Evolutionary conservation across 1,140 invertebrate species (phyloP).

Genomic region (Trachymyrmex cornetzi): DNA sequence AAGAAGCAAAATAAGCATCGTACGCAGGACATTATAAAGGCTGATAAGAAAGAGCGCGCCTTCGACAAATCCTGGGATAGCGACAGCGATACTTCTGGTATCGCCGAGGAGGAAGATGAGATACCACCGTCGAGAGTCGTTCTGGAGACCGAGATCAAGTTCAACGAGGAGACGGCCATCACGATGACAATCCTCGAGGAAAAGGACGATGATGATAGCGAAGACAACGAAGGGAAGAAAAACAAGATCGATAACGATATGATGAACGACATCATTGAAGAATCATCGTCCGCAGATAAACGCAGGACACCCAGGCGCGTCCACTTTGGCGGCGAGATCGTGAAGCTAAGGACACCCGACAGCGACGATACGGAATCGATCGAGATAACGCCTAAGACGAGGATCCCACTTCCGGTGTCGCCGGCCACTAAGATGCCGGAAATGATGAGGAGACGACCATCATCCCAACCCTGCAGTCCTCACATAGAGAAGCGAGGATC

Average conservation of each 20-base stretch:
- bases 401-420: conserved; percentile 84
- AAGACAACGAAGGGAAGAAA: conserved; percentile 85
- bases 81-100: conserved; percentile 76
- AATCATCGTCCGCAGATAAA: conserved; percentile 27
- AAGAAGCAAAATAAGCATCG: conserved; percentile 47
- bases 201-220: conserved; percentile 82
- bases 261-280: conserved; percentile 85
- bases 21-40: conserved; percentile 42
- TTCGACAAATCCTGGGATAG: conserved; percentile 70
- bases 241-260: conserved; percentile 74
- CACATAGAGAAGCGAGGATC: conserved; percentile 44
- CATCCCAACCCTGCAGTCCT: conserved; percentile 77
- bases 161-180: conserved; percentile 91
- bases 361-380: conserved; percentile 88
- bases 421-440: conserved; percentile 82
- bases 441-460: conserved; percentile 63
- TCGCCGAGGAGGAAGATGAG: conserved; percentile 73
- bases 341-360: conserved; percentile 94
- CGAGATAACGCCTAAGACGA: conserved; percentile 71
- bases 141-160: conserved; percentile 93
- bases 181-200: conserved; percentile 94
- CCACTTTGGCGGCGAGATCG: conserved; percentile 93
- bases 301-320: conserved; percentile 87
- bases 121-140: conserved; percentile 88
- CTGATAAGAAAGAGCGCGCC: conserved; percentile 49